Evolutionary conservation across 2,888 invertebrate genomes (phyloP).

Genomic region (Agrotis clavis): DNA sequence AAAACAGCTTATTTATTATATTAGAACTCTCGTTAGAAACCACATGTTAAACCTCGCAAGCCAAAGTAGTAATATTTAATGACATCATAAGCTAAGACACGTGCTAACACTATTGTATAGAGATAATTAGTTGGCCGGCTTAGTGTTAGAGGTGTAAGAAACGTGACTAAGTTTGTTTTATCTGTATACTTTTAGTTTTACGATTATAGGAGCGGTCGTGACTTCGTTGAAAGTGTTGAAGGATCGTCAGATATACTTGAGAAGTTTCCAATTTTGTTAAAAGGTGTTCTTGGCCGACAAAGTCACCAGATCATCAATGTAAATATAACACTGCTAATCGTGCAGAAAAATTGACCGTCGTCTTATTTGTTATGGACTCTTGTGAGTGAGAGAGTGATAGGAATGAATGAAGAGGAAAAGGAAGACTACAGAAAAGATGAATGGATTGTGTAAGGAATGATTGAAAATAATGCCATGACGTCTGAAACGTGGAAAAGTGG

Average conservation of each 20-base stretch:
- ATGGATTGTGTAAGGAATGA: too few relatives aligned
- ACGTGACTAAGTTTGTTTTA: conserved; percentile 58
- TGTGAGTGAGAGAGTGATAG: too few relatives aligned
- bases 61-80: conserved; percentile 19
- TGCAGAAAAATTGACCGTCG: too few relatives aligned
- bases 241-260: conserved; percentile 11
- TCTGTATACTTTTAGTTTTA: conserved; percentile 48
- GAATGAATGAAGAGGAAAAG: too few relatives aligned
- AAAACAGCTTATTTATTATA: neutral
- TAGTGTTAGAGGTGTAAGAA: conserved; percentile 28
- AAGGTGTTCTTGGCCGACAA: neutral
- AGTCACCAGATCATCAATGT: neutral
- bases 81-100: conserved; percentile 55
- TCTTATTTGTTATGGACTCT: neutral
- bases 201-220: conserved; percentile 34
- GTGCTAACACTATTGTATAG: conserved; percentile 40
- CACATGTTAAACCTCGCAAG: conserved; percentile 7
- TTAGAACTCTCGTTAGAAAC: too few relatives aligned
- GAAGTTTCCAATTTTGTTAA: neutral
- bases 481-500: too few relatives aligned
- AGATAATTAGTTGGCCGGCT: conserved; percentile 47
- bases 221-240: conserved; percentile 15
- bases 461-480: too few relatives aligned
- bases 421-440: too few relatives aligned
- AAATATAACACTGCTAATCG: too few relatives aligned